Evolutionary conservation across 2,888 invertebrate species (phyloP).

Genomic region (Odontomyia ornata): DNA sequence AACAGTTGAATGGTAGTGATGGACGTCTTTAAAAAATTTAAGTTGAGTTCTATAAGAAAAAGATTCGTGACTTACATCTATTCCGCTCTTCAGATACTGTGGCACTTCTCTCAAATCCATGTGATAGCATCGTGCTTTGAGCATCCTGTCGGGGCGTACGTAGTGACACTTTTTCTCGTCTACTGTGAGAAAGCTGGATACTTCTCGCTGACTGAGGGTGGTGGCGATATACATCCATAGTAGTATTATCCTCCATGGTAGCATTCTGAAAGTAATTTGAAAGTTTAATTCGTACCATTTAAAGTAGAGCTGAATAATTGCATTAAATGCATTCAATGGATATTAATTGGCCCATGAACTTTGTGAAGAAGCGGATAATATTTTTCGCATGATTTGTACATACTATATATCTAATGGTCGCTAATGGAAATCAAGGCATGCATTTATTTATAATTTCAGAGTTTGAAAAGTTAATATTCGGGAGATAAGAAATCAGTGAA

Average conservation of each 20-base stretch:
- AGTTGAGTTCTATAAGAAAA: background rate
- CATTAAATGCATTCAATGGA: constrained; percentile 1
- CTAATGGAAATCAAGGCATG: no score
- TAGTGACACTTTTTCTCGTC: constrained; percentile 59
- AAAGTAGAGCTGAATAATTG: background rate
- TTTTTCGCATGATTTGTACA: no score
- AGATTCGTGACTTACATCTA: constrained; percentile 59
- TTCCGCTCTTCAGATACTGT: constrained; percentile 59
- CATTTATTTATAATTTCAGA: no score
- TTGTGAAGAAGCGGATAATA: no score
- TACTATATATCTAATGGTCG: no score
- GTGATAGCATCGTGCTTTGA: constrained; percentile 59
- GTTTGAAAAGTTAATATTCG: background rate
- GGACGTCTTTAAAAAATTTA: background rate
- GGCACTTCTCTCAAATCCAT: constrained; percentile 63
- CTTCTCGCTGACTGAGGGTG: background rate
- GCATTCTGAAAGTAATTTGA: constrained; percentile 45
- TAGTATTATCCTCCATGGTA: constrained; percentile 48
- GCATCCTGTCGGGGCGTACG: constrained; percentile 57
- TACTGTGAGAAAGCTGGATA: constrained; percentile 47
- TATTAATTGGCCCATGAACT: background rate
- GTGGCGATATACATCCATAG: constrained; percentile 52
- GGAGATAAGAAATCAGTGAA: background rate
- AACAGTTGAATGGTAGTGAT: background rate
- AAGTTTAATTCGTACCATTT: background rate